Conservation (phyloP, 2,888 invertebrate species). For the Melipona beecheii region DNA sequence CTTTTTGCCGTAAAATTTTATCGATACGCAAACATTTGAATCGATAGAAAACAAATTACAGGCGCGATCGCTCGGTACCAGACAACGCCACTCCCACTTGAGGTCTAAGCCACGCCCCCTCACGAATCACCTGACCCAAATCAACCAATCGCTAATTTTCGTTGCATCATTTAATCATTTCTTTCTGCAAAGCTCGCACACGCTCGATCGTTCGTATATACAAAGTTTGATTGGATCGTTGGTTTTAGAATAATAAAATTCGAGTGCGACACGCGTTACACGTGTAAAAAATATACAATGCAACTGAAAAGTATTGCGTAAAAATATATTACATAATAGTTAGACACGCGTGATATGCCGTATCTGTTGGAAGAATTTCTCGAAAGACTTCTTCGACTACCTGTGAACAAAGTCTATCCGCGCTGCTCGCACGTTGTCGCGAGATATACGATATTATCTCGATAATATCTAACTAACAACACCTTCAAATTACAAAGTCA, state of each 20-base stretch:
- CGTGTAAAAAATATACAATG: slow-evolving; percentile 1
- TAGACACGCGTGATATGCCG: too few relatives aligned
- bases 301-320: slow-evolving; percentile 5
- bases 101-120: too few relatives aligned
- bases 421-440: too few relatives aligned
- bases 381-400: not conserved
- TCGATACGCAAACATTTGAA: too few relatives aligned
- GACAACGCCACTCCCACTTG: too few relatives aligned
- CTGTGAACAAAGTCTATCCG: not conserved
- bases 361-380: slow-evolving; percentile 1
- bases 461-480: not conserved
- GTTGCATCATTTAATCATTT: not conserved
- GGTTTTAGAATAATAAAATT: not conserved
- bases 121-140: too few relatives aligned
- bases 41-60: too few relatives aligned
- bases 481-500: not conserved
- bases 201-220: not conserved
- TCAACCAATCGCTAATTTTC: too few relatives aligned
- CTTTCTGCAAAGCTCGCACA: not conserved
- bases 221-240: not conserved
- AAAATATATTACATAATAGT: slow-evolving; percentile 18
- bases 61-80: too few relatives aligned
- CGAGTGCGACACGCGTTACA: not conserved
- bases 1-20: too few relatives aligned
- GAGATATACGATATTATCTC: not conserved